Evolutionary conservation across 1,140 invertebrate genomes (phyloP).

Genomic region (Pararge aegeria): DNA sequence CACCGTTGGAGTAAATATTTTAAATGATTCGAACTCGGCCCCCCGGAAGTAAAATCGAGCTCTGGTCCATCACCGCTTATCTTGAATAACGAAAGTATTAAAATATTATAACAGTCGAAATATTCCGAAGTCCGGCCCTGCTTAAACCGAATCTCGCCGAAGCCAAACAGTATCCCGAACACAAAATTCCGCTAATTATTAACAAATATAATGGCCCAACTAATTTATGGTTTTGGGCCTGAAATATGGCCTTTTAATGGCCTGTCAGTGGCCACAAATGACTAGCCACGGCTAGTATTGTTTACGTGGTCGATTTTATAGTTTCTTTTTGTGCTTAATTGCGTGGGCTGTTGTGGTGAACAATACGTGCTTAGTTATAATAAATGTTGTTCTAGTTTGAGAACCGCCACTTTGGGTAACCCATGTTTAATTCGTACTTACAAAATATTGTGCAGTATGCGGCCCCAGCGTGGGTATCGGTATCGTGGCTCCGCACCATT

Average conservation of each 20-base stretch:
- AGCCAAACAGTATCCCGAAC: constrained; percentile 41
- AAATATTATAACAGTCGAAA: too few relatives aligned
- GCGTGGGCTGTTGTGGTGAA: background rate
- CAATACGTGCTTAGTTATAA: background rate
- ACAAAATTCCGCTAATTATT: constrained; percentile 56
- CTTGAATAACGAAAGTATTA: too few relatives aligned
- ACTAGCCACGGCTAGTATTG: constrained; percentile 7
- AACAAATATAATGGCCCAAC: constrained; percentile 49
- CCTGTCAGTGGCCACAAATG: constrained; percentile 52
- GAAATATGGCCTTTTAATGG: constrained; percentile 62
- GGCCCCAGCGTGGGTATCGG: too few relatives aligned
- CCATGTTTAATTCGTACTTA: too few relatives aligned
- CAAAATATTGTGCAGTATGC: too few relatives aligned
- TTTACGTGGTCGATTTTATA: constrained; percentile 4
- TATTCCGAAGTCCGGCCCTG: constrained; percentile 42
- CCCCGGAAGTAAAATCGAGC: too few relatives aligned
- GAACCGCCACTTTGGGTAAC: too few relatives aligned
- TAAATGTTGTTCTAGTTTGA: background rate
- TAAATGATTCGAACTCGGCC: too few relatives aligned
- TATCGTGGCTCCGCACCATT: too few relatives aligned
- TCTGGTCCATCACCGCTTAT: too few relatives aligned
- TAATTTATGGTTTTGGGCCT: constrained; percentile 49
- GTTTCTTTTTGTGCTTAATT: constrained; percentile 5
- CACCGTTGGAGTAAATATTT: too few relatives aligned
- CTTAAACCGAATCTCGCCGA: constrained; percentile 18